Base-by-base conservation (phyloP, 2,113 vertebrate species). In the Embiotoca jacksoni region DNA sequence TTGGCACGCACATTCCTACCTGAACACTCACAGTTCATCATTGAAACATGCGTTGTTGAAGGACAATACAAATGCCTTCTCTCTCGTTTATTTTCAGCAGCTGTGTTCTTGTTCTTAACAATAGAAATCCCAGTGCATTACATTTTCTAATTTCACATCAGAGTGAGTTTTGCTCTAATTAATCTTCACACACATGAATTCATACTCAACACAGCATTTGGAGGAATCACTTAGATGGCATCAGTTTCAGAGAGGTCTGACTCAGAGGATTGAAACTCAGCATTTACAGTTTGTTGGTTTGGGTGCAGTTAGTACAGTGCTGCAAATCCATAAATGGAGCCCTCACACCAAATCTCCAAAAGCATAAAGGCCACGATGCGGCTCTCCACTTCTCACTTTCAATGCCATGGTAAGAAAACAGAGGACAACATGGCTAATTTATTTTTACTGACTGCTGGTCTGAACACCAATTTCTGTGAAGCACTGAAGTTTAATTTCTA, bases 281-380 rank as follows among this genome's bases (percentile, higher is more conserved):
- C 79, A 70, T 80, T 75, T 80, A 60, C 83, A 86, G 67, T 86
- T 60, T 72, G 71, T 65, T 64, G 67, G 71, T 84, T 56, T 63
- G 67, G 80, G 75, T 41, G 56, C 67, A 65, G 55, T 80, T 88
- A 81, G 71, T 73, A 86, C 60, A 50, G 78, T 59, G 15, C 82
- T 90, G 86, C 74, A 86, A 23, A 90, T 87, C 86, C 88, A 88
- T 64, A 68, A 88, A 60, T 47, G 52, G 78, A 83, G 85, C 59
- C 62, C 65, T 92, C 80, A 39, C 87, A 90, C 85, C 85, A 83
- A 64, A 64, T 59, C 78, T 89, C 87, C 74, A 92, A 81, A 83
- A 87, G 44, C 79, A 81, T 74, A 53, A 84, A 86, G 81, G 33
- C 75, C 68, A 33, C 5, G 2, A 59, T 54, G 72, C 7, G 50